phyloP scores from a whole-genome alignment of 2,888 invertebrate species.

The Invenusta paracnida region DNA sequence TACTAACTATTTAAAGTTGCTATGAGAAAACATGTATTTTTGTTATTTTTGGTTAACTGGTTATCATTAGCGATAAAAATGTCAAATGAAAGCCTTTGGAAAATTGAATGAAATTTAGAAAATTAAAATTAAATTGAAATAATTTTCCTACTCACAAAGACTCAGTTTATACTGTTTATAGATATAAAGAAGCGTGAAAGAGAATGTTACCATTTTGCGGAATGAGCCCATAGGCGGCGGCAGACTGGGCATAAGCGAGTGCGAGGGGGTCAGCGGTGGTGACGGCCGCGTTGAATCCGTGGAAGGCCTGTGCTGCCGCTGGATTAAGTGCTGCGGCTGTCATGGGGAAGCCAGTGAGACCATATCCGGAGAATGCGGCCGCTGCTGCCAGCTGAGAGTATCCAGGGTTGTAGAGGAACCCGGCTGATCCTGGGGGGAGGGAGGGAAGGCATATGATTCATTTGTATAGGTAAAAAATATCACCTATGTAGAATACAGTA shows the following conservation, averaged over 20 bases:
- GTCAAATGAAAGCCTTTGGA: too few species aligned
- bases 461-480: too few species aligned
- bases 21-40: too few species aligned
- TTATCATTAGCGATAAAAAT: too few species aligned
- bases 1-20: too few species aligned
- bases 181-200: too few species aligned
- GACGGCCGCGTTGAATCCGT: background rate
- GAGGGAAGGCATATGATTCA: too few species aligned
- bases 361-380: constrained; percentile 1
- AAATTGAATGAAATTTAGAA: too few species aligned
- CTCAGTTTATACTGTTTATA: background rate
- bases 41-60: too few species aligned
- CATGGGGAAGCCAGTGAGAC: background rate
- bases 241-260: background rate
- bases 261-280: background rate
- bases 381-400: constrained; percentile 13
- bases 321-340: background rate
- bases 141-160: too few species aligned
- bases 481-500: too few species aligned
- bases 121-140: too few species aligned
- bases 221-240: background rate
- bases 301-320: background rate
- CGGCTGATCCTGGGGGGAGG: background rate
- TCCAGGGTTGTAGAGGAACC: constrained; percentile 7
- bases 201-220: constrained; percentile 8